Percentiles rank a stretch among this genome's conserved stretches.
These are phyloP conservation scores for Pteruthius melanotis DNA, from an alignment of 2,113 vertebrate genomes.

Conservation along the genomic window DNA sequence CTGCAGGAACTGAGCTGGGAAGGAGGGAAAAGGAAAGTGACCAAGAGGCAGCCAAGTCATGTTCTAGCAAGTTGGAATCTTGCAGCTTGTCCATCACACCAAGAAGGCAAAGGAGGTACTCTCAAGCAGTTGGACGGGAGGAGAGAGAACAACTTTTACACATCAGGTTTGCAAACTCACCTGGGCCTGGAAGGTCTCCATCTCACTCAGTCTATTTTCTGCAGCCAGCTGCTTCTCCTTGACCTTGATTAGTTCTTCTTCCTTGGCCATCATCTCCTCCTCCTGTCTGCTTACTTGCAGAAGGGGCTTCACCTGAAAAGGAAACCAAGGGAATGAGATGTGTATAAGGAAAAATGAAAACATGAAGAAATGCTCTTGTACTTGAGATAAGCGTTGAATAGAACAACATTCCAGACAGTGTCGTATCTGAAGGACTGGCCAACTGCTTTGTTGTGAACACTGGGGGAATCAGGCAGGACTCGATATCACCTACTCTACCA, in stretches of 20 bases:
- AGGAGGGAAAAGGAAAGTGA: not conserved
- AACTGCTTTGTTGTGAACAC: not conserved
- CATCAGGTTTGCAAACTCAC: constrained; percentile 56
- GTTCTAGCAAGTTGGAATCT: not conserved
- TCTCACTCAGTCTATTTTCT: constrained; percentile 84
- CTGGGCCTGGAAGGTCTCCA: constrained; percentile 87
- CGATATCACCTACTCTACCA: not conserved
- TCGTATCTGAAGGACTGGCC: not conserved
- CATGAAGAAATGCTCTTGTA: not conserved
- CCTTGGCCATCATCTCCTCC: constrained; percentile 95
- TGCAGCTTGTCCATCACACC: not conserved
- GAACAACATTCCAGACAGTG: not conserved
- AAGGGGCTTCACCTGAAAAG: constrained; percentile 89
- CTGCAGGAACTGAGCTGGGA: not conserved
- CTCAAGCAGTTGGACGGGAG: not conserved
- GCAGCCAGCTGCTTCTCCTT: constrained; percentile 86
- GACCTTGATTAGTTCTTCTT: constrained; percentile 89
- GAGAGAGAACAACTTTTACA: not conserved
- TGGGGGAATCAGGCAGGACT: not conserved
- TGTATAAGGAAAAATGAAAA: not conserved
- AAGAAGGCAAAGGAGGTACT: not conserved
- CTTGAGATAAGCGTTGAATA: not conserved
- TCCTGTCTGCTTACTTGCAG: constrained; percentile 96
- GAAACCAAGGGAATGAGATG: not conserved
- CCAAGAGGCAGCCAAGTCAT: not conserved